phyloP scores from a whole-genome alignment of 2,797 vertebrate genomes.

The Danio tinwini region DNA sequence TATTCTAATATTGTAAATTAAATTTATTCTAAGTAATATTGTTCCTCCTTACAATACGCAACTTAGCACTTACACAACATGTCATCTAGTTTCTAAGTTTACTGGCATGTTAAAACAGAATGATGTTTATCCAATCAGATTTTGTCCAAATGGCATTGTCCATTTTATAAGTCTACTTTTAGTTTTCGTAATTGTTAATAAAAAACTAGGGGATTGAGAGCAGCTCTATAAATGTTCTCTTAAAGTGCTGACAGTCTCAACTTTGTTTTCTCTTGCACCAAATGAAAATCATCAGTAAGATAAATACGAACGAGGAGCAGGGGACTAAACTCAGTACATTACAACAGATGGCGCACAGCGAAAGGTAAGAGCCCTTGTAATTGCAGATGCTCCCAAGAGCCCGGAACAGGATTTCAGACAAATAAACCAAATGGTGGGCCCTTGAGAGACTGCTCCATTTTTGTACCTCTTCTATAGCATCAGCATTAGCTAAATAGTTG shows the following conservation, averaged over 20 bases:
- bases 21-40: neutral
- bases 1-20: no score
- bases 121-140: slow-evolving; percentile 12
- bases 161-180: slow-evolving; percentile 14
- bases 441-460: slow-evolving; percentile 38
- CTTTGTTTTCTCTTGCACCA: slow-evolving; percentile 40
- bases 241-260: slow-evolving; percentile 41
- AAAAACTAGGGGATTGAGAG: slow-evolving; percentile 37
- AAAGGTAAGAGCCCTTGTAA: slow-evolving; percentile 63
- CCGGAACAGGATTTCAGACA: slow-evolving; percentile 47
- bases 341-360: slow-evolving; percentile 58
- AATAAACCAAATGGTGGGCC: slow-evolving; percentile 51
- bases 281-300: slow-evolving; percentile 53
- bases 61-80: neutral
- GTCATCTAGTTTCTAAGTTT: neutral
- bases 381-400: slow-evolving; percentile 55
- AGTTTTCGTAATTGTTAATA: slow-evolving; percentile 14
- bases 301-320: slow-evolving; percentile 50
- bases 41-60: neutral
- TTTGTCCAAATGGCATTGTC: neutral
- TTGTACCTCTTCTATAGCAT: slow-evolving; percentile 21
- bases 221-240: slow-evolving; percentile 21
- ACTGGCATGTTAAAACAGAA: slow-evolving; percentile 6
- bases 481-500: slow-evolving; percentile 20
- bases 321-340: slow-evolving; percentile 48